Evolutionary conservation across 1,140 invertebrate genomes (phyloP), one percentile per base, ranked within the genome.

Genomic region (Drosophila biarmipes): DNA sequence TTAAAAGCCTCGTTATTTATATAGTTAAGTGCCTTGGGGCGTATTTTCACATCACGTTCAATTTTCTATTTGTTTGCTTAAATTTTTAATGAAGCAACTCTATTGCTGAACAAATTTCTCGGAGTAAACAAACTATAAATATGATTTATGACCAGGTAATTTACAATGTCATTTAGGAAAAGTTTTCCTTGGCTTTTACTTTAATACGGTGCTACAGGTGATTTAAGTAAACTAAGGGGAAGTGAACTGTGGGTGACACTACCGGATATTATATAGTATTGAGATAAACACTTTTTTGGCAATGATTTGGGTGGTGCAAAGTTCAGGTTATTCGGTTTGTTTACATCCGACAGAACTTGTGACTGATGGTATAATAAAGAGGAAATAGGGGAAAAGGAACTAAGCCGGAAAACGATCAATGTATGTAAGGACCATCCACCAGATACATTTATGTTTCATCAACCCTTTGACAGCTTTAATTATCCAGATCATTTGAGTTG

Each of bases 291-390:
- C 42, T 75, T 87, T 82, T 59, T 87, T 86, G 81, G 81, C 81
- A 86, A 63, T 52, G 64, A 48, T 64, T 46, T 40, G 15, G 27
- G 6, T 27, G 46, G 82, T 51, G 27, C 82, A 86, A 86, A 86
- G 82, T 86, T 38, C 81, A 86, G 53, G 55, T 59, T 66, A 43
- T 59, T 74, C 55, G n/a, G 81, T 78, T 81, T 85, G 82, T 87
- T 85, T 81, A 78, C 78, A 82, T 71, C 42, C 42, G 42, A 56
- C 51, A 87, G 54, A 86, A 69, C 81, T 86, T 87, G 81, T 86
- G 81, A 87, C 78, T 80, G 62, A 48, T 52, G 34, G 24, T 21
- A 38, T 7, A 80, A 10, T 11, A 38, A 73, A 51, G 52, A 61
- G 34, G 38, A 45, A 63, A 19, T 43, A 27, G 14, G 17, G 35